Evolutionary conservation across 2,888 invertebrate species (phyloP).

Genomic region (Platycnemis pennipes): DNA sequence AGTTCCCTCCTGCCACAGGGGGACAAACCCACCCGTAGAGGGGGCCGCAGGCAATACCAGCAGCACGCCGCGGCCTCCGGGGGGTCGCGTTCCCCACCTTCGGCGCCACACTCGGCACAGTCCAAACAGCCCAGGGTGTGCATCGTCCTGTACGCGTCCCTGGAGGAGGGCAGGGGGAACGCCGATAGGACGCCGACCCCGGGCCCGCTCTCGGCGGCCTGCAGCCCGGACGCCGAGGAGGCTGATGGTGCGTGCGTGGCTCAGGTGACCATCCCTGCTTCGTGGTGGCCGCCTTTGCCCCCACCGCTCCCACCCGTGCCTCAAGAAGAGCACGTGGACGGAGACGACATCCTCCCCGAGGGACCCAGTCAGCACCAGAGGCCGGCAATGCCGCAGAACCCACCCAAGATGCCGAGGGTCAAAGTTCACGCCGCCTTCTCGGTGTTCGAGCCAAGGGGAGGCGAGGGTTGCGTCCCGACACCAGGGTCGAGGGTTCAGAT

Average conservation of each 20-base stretch:
- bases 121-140: constrained; percentile 85
- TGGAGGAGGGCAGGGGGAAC: constrained; percentile 79
- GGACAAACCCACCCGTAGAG: constrained; percentile 6
- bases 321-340: constrained; percentile 68
- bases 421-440: constrained; percentile 92
- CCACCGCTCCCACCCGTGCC: constrained; percentile 76
- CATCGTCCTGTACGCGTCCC: constrained; percentile 88
- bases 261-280: constrained; percentile 91
- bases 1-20: constrained; percentile 24
- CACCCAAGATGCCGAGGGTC: constrained; percentile 85
- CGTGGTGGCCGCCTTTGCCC: constrained; percentile 93
- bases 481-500: constrained; percentile 83
- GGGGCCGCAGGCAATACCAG: constrained; percentile 50
- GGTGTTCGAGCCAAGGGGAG: constrained; percentile 88
- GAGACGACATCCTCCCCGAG: constrained; percentile 71
- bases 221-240: constrained; percentile 93
- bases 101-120: neutral
- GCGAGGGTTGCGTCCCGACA: constrained; percentile 84
- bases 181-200: constrained; percentile 74
- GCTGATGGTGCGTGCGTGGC: constrained; percentile 92
- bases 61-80: constrained; percentile 48
- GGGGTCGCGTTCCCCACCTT: neutral
- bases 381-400: constrained; percentile 79
- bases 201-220: constrained; percentile 90
- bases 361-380: constrained; percentile 70